phyloP scores from a whole-genome alignment of 1,140 invertebrate genomes.

The Trachymyrmex septentrionalis region DNA sequence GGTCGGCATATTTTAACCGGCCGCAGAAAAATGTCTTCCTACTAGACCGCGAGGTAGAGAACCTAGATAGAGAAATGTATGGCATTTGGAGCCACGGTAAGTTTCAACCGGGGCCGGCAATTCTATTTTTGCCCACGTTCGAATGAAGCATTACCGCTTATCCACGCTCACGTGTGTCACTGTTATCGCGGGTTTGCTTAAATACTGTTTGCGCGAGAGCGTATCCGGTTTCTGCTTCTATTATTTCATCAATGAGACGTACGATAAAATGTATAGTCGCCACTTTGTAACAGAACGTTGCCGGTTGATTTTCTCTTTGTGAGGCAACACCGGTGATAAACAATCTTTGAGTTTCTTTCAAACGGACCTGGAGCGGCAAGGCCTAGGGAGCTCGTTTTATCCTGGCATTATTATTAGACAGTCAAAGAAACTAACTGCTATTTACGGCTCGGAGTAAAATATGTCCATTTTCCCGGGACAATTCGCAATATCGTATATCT shows the following conservation, averaged over 20 bases:
- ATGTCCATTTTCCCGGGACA: conserved; percentile 10
- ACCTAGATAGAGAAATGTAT: conserved; percentile 58
- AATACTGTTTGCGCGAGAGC: conserved; percentile 49
- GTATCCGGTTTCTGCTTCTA: conserved; percentile 61
- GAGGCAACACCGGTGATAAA: conserved; percentile 65
- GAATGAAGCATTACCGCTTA: conserved; percentile 44
- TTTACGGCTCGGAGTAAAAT: conserved; percentile 28
- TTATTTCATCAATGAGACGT: conserved; percentile 71
- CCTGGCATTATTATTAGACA: conserved; percentile 34
- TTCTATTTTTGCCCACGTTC: conserved; percentile 57
- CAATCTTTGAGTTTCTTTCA: conserved; percentile 34
- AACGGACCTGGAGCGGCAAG: background rate
- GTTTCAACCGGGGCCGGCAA: conserved; percentile 30
- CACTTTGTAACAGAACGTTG: conserved; percentile 41
- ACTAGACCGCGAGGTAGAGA: conserved; percentile 15
- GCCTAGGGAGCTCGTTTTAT: background rate
- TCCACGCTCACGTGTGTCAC: conserved; percentile 56
- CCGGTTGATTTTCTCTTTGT: conserved; percentile 50
- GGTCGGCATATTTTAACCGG: conserved; percentile 64
- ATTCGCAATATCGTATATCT: conserved; percentile 39
- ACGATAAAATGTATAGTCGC: conserved; percentile 63
- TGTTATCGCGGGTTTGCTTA: conserved; percentile 59
- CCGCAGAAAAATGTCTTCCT: conserved; percentile 66
- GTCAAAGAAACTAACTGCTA: conserved; percentile 31
- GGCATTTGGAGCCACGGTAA: conserved; percentile 48